Conservation (phyloP, 2,797 vertebrate genomes). For the Helarctos malayanus region DNA sequence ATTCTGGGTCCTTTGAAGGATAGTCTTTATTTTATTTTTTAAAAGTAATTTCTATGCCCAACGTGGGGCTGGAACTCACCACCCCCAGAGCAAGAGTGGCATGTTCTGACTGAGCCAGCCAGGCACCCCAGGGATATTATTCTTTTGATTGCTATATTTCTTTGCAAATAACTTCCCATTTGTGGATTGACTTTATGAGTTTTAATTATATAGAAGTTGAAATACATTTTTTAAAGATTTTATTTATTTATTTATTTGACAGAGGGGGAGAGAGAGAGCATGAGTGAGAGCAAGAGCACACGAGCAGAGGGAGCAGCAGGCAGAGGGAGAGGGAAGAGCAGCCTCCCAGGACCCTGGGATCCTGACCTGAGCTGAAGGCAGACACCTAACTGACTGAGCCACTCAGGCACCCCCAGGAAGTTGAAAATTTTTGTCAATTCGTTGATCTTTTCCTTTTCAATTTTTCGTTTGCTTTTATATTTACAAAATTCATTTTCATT, state of each 20-base stretch:
- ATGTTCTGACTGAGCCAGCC: not conserved
- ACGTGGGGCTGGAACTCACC: not conserved
- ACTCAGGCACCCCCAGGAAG: not conserved
- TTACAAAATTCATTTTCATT: slow-evolving; percentile 23
- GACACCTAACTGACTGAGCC: too few species aligned
- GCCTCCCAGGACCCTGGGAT: too few species aligned
- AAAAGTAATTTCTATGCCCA: not conserved
- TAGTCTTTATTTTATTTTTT: not conserved
- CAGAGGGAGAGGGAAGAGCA: too few species aligned
- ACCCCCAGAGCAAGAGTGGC: not conserved
- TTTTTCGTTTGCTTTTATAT: slow-evolving; percentile 2
- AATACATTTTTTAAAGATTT: not conserved
- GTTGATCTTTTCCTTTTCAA: not conserved
- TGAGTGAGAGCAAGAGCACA: too few species aligned
- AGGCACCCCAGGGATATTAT: not conserved
- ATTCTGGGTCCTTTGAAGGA: not conserved
- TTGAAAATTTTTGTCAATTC: not conserved
- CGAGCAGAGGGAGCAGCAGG: too few species aligned
- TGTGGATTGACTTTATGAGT: slow-evolving; percentile 7
- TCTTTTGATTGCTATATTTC: not conserved
- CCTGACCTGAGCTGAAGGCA: too few species aligned
- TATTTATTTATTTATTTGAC: too few species aligned
- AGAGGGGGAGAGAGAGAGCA: too few species aligned
- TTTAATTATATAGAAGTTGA: not conserved
- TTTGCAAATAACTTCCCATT: not conserved